phyloP scores from a whole-genome alignment of 2,888 invertebrate species.

The Agrochola circellaris region DNA sequence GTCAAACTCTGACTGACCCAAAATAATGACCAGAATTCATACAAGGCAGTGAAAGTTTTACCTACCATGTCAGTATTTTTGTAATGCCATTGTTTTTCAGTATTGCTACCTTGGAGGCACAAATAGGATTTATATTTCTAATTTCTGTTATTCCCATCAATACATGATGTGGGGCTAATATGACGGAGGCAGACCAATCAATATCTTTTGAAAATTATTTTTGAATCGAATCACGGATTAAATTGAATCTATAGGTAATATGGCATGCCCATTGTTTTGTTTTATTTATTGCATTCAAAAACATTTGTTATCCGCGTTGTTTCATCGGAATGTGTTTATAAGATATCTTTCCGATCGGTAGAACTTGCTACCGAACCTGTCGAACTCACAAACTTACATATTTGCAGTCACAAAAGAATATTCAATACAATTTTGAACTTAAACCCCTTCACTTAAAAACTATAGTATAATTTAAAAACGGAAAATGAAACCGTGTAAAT shows the following conservation, averaged over 20 bases:
- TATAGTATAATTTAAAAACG: background rate
- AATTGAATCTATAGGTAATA: constrained; percentile 12
- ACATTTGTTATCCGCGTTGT: constrained; percentile 73
- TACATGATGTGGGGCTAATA: too few relatives aligned
- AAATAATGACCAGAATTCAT: too few relatives aligned
- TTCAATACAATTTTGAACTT: constrained; percentile 44
- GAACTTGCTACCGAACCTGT: constrained; percentile 82
- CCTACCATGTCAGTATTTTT: too few relatives aligned
- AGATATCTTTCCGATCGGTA: constrained; percentile 86
- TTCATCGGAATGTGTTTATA: constrained; percentile 82
- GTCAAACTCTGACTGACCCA: too few relatives aligned
- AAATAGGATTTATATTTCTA: too few relatives aligned
- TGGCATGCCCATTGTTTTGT: constrained; percentile 37
- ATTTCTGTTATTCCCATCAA: too few relatives aligned
- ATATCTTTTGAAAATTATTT: background rate
- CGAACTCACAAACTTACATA: constrained; percentile 32
- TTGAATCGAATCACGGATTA: background rate
- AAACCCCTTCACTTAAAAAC: constrained; percentile 8
- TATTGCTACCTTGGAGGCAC: too few relatives aligned
- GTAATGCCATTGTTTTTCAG: too few relatives aligned
- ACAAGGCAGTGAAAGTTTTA: too few relatives aligned
- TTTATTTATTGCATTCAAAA: constrained; percentile 51
- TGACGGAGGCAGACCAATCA: too few relatives aligned
- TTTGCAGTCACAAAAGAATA: constrained; percentile 4
- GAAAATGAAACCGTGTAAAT: constrained; percentile 35